These are phyloP conservation scores for Creontiades dilutus DNA, from an alignment of 2,888 invertebrate species.

Conservation along the genomic window DNA sequence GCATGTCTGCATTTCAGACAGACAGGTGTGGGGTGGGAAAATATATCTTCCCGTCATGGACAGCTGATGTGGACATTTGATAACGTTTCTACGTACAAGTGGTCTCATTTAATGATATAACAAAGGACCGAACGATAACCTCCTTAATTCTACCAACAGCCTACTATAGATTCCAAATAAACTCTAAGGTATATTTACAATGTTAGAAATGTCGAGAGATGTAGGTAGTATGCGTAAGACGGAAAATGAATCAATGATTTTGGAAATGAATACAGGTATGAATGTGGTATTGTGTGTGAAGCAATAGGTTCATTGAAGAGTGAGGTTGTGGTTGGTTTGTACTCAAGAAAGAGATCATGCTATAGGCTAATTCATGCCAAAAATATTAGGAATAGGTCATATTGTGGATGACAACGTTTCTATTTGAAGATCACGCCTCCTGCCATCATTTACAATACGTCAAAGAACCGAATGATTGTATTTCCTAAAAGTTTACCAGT, in stretches of 20 bases:
- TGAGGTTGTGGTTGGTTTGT: constrained; percentile 21
- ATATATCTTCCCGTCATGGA: too few relatives aligned
- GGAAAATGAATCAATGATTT: background rate
- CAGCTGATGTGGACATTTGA: too few relatives aligned
- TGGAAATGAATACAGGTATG: constrained; percentile 1
- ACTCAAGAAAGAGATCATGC: constrained; percentile 7
- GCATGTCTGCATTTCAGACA: too few relatives aligned
- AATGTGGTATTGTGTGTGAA: constrained; percentile 27
- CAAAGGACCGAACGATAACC: too few relatives aligned
- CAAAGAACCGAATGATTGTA: background rate
- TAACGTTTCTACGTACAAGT: too few relatives aligned
- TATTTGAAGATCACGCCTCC: constrained; percentile 15
- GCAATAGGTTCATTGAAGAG: constrained; percentile 26
- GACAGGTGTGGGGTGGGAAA: too few relatives aligned
- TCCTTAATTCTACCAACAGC: background rate
- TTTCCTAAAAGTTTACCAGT: background rate
- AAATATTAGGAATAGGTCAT: background rate
- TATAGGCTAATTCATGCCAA: constrained; percentile 31
- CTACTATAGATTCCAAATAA: constrained; percentile 1
- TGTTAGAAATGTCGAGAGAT: constrained; percentile 4
- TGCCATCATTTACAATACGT: background rate
- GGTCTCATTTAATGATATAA: too few relatives aligned
- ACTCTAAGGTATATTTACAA: constrained; percentile 31
- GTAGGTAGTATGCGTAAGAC: background rate
- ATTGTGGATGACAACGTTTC: background rate